Evolutionary conservation across 2,888 invertebrate species (phyloP).

Genomic region (Mesorhabditis spiculigera): DNA sequence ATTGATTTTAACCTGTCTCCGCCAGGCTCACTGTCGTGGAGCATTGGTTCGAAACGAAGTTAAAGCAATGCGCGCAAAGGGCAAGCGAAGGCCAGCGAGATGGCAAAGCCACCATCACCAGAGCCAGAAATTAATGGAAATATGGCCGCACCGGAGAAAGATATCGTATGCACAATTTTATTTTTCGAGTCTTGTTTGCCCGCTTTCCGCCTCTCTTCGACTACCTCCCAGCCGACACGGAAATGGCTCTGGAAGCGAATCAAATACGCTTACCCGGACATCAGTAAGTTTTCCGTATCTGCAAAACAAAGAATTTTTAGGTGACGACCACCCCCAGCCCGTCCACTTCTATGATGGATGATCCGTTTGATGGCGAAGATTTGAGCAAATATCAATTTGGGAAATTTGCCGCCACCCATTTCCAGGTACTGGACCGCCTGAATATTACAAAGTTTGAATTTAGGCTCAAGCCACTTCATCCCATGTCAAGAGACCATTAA

Average conservation of each 20-base stretch:
- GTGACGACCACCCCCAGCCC: not conserved
- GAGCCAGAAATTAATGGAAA: constrained; percentile 24
- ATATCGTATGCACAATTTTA: not conserved
- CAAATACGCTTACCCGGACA: not conserved
- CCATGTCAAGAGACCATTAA: constrained; percentile 83
- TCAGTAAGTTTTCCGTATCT: not conserved
- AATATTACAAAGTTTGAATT: not conserved
- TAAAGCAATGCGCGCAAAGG: constrained; percentile 33
- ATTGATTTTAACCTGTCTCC: too few relatives aligned
- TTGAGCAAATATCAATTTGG: constrained; percentile 94
- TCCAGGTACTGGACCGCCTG: constrained; percentile 69
- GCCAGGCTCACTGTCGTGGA: constrained; percentile 81
- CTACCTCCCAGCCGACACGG: constrained; percentile 68
- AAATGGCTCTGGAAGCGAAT: not conserved
- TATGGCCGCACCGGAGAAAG: constrained; percentile 24
- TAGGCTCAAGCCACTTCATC: constrained; percentile 67
- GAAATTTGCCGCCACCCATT: constrained; percentile 97
- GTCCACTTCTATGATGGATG: not conserved
- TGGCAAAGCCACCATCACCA: constrained; percentile 8
- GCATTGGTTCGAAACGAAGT: constrained; percentile 79
- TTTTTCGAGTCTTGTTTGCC: too few relatives aligned
- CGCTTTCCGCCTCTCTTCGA: constrained; percentile 74
- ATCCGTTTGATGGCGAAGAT: constrained; percentile 69
- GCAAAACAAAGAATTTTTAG: not conserved
- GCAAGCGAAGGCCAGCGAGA: constrained; percentile 16